Percentiles rank a stretch among this genome's conserved stretches.
Evolutionary conservation across 2,113 vertebrate genomes (phyloP).

Genomic region (Speoplatyrhinus poulsoni): DNA sequence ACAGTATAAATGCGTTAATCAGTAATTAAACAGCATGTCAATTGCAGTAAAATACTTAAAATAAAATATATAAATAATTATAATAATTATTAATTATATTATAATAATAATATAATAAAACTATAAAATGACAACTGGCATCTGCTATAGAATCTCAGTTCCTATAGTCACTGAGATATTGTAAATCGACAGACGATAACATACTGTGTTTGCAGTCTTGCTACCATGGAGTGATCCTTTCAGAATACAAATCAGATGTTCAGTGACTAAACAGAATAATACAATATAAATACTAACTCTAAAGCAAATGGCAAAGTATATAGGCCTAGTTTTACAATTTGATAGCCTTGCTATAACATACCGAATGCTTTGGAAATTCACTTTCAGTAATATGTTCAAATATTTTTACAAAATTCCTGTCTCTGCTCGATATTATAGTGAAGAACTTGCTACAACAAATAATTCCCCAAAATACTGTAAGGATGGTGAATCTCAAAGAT

Average conservation of each 20-base stretch:
- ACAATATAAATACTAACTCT: conserved; percentile 1
- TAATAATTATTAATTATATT: too few species aligned
- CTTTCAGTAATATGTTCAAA: neutral
- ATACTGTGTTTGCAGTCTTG: conserved; percentile 23
- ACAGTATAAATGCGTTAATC: too few species aligned
- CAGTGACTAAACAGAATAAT: neutral
- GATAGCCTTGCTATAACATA: neutral
- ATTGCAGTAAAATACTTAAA: too few species aligned
- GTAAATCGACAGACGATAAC: conserved; percentile 42
- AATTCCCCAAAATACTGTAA: neutral
- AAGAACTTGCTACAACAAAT: neutral
- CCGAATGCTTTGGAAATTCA: too few species aligned
- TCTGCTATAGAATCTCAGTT: neutral
- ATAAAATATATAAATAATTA: too few species aligned
- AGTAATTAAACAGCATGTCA: too few species aligned
- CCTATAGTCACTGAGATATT: conserved; percentile 10
- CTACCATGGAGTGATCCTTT: conserved; percentile 45
- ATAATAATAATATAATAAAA: too few species aligned
- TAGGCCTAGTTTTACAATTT: neutral
- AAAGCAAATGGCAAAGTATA: neutral
- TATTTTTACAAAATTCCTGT: neutral
- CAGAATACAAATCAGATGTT: conserved; percentile 41
- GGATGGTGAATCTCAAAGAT: neutral
- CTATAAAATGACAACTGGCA: neutral
- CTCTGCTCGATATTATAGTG: neutral